Base-by-base conservation (phyloP, 2,888 invertebrate species). In the Galerucella calmariensis region DNA sequence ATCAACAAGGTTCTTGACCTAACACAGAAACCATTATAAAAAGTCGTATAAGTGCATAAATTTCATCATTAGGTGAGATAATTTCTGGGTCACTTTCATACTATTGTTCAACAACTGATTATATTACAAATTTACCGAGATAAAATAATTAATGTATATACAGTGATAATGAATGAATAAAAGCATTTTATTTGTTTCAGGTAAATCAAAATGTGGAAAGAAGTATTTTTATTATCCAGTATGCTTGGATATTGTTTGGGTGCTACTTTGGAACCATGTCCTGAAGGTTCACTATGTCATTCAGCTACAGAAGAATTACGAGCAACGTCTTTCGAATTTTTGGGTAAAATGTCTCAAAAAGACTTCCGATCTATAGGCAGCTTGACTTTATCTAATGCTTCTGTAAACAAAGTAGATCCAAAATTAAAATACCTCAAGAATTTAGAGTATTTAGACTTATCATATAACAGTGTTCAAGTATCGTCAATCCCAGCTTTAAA, bases 251-350 rank as follows among this genome's bases (percentile, higher is more conserved):
- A 80, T 46, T 81, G 81, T 53, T 76, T 81, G 10, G 81, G 82
- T 61, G 84, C 84, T 56, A 80, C 83, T 12, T 69, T 83, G 35
- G 83, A 88, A 56, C 83, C 88, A 72, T 91, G 91, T 80, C 91
- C 91, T 16, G 88, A 89, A 69, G 84, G 88, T 79, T 91, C 91
- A 82, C 86, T 88, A 67, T 91, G 92, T 83, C 90, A 90, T 58
- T 63, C 92, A 24, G 91, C 92, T n/a, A 93, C 93, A 84, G 89
- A 91, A 67, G 91, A 93, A 79, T 92, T 94, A 51, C 89, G 94
- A 76, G 89, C 90, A 46, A 90, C 90, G 76, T 92, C 91, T 70
- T 93, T 95, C 82, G 92, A 93, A 78, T 94, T 95, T 63, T 92
- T 95, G 11, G 93, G 95, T 87, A 96, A 91, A 78, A 72, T 83